A percentile compares a stretch with the other conserved stretches of the same genome.
These are phyloP conservation scores for Egretta garzetta DNA, from an alignment of 2,113 vertebrate species.

Conservation along the genomic window DNA sequence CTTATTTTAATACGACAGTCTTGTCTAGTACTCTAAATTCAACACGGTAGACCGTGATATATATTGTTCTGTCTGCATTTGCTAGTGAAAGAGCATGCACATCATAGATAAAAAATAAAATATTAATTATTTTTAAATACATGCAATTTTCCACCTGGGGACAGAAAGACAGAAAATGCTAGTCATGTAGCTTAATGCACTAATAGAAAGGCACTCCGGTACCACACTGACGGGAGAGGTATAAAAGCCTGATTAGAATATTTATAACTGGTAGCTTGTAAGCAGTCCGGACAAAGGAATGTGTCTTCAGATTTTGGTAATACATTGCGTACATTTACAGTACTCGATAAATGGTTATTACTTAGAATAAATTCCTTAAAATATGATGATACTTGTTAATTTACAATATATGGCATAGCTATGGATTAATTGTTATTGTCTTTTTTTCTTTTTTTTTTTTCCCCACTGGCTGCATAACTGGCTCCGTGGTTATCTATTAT, in stretches of 20 bases:
- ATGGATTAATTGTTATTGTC: not conserved
- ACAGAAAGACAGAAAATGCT: constrained; percentile 5
- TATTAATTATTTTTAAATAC: constrained; percentile 54
- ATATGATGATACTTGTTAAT: not conserved
- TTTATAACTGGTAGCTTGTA: constrained; percentile 33
- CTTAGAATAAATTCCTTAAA: not conserved
- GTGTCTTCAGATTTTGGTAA: not conserved
- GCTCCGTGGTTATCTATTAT: constrained; percentile 13
- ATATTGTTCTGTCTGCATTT: constrained; percentile 10
- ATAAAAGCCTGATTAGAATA: constrained; percentile 49
- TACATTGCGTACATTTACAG: not conserved
- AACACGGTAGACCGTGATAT: not conserved
- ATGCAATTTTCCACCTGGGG: not conserved
- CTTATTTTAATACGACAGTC: not conserved
- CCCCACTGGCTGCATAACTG: not conserved
- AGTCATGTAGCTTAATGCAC: constrained; percentile 33
- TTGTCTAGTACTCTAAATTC: not conserved
- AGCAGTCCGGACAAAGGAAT: not conserved
- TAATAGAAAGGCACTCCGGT: not conserved
- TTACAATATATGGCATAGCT: not conserved
- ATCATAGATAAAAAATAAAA: constrained; percentile 28
- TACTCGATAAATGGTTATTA: not conserved
- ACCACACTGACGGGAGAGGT: not conserved
- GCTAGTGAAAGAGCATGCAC: not conserved
- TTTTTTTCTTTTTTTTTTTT: too few species aligned